Base-by-base conservation (phyloP, 2,113 vertebrate genomes). In the Carassius gibelio region DNA sequence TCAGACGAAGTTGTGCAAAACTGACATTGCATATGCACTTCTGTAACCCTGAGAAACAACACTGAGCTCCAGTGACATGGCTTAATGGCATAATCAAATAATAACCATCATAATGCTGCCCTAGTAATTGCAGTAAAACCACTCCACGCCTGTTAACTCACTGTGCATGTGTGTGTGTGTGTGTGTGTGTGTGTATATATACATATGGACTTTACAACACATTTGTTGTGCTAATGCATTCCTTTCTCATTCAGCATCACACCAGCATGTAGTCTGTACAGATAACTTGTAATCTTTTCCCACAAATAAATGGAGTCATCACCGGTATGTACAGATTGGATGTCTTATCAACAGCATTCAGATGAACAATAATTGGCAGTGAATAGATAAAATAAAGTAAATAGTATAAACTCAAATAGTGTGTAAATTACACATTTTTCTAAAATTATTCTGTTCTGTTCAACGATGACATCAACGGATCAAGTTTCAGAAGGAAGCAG, bases 81-180 rank as follows among this genome's bases (percentile, higher is more conserved):
- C 59, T 80, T 66, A 85, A 82, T 77, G 76, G 74, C 68, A 57
- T 76, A 83, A 87, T 89, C 64, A 83, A 85, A 83, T 79, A 48
- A 87, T 89, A 83, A 85, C 57, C 57, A 11, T 55, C 66, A 85
- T 48, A 86, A 88, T 79, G 48, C 72, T 4, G 17, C 26, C 5
- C 10, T 61, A 45, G 75, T 79, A 85, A 88, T 83, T 72, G 71
- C 57, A 55, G 71, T 7, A 68, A 79, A 85, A 21, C 74, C 80
- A 57, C 30, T 79, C 17, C 42, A 71, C 50, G 14, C 7, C 36
- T 77, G 81, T 36, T 62, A 87, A 72, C 34, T 76, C 30, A 55
- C 3, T 59, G 52, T 48, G 21, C 50, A 14, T 71, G 50, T n/a
- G 36, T 61, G 6, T 8, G n/a, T 8, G 13, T 50, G 38, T 10